Base-by-base conservation (phyloP, 2,113 vertebrate species). In the Stomatorhinus ivindoensis region DNA sequence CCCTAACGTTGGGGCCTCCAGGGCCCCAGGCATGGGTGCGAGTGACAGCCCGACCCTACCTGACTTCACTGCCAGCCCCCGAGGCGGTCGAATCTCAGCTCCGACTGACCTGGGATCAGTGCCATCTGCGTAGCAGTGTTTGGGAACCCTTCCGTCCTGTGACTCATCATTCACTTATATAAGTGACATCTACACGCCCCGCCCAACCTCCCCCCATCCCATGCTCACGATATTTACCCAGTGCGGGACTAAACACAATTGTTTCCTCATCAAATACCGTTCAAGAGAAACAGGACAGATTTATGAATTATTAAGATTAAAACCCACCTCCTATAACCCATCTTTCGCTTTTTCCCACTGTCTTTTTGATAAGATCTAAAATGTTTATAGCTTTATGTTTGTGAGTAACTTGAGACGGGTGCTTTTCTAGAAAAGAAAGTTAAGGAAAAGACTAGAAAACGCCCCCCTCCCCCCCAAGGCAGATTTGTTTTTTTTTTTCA, bases 281-380 rank as follows among this genome's bases (percentile, higher is more conserved):
- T 94, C 94, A 95, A 95, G 93, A 94, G 93, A 94, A 94, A 92
- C 93, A 91, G 94, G 93, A 95, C 93, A 91, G 94, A 93, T 95
- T 95, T 95, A 97, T 95, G 93, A 97, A 97, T 97, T 96, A 96
- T 97, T 97, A 94, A 97, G 94, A 95, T 94, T 95, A 96, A 97
- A 97, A 97, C 96, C 94, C 95, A 96, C 96, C 95, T 95, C 93
- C 92, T 93, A 97, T 95, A 95, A 95, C 93, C 93, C 95, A 92
- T 94, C 94, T 93, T 91, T 95, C 91, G 91, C 87, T 92, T 92
- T n/a, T n/a, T n/a, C n/a, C 91, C 90, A 93, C 92, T 91, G 91
- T 90, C 94, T 94, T 93, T 21, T 89, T 92, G 90, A 93, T 95
- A 94, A 95, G 94, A 95, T 90, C 96, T 96, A 94, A 96, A 96